Evolutionary conservation across 2,797 vertebrate species (phyloP).

Genomic region (Craterocephalus amniculus): DNA sequence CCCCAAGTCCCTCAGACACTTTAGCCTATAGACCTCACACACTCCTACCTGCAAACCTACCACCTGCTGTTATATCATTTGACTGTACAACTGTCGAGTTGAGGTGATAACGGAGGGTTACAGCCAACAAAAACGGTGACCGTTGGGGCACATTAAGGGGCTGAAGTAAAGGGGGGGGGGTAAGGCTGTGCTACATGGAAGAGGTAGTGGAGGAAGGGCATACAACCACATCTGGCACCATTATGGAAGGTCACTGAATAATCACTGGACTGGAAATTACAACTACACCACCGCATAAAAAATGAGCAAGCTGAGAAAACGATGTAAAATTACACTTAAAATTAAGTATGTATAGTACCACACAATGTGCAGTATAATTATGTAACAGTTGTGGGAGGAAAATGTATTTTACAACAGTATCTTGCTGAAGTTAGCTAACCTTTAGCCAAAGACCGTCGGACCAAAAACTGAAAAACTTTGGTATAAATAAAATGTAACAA

Average conservation of each 20-base stretch:
- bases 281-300: neutral
- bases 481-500: too few relatives aligned
- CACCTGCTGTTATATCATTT: constrained; percentile 47
- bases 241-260: constrained; percentile 38
- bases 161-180: constrained; percentile 1
- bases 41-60: constrained; percentile 74
- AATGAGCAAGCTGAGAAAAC: neutral
- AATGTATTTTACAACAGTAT: neutral
- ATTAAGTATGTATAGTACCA: constrained; percentile 5
- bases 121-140: constrained; percentile 18
- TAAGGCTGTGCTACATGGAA: neutral
- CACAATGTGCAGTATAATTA: neutral
- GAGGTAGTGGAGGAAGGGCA: constrained; percentile 4
- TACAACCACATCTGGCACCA: constrained; percentile 47
- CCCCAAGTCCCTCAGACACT: constrained; percentile 64
- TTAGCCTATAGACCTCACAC: constrained; percentile 70
- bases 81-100: constrained; percentile 47
- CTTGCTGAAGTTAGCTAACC: neutral
- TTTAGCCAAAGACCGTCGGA: neutral
- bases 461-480: too few relatives aligned
- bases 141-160: constrained; percentile 17
- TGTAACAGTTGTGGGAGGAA: neutral
- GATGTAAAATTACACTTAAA: constrained; percentile 17
- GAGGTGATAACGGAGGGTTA: constrained; percentile 19
- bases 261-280: constrained; percentile 30